Evolutionary conservation across 1,140 invertebrate species (phyloP).

Genomic region (Archivesica marissinica): DNA sequence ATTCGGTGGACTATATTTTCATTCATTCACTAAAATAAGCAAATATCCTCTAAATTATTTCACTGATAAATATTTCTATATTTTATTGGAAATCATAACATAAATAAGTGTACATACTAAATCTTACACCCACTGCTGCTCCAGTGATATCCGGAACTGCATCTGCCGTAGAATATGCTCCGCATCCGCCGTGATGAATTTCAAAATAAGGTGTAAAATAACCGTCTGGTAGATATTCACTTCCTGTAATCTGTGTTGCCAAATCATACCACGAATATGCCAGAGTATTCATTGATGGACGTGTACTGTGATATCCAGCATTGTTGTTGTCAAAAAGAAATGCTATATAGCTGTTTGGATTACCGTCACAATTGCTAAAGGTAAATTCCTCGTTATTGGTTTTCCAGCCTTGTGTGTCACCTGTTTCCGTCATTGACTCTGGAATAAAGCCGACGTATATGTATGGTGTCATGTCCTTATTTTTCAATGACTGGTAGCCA

Average conservation of each 20-base stretch:
- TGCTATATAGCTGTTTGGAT: conserved; percentile 38
- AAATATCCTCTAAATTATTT: too few relatives aligned
- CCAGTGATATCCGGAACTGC: conserved; percentile 1
- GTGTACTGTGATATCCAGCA: neutral
- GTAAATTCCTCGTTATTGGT: conserved; percentile 21
- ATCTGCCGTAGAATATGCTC: conserved; percentile 9
- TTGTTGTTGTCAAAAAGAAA: conserved; percentile 15
- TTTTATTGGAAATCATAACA: too few relatives aligned
- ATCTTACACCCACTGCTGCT: conserved; percentile 31
- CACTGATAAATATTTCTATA: too few relatives aligned
- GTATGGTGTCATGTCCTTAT: conserved; percentile 27
- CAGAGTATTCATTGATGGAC: neutral
- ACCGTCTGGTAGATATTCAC: conserved; percentile 18
- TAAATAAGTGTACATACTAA: too few relatives aligned
- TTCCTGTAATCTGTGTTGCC: neutral
- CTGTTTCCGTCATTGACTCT: neutral
- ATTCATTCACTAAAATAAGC: too few relatives aligned
- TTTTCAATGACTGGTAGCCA: neutral
- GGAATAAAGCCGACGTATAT: conserved; percentile 37
- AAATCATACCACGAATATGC: conserved; percentile 2
- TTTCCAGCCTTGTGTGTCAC: conserved; percentile 9
- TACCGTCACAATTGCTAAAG: conserved; percentile 52
- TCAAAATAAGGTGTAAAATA: conserved; percentile 52
- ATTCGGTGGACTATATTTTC: too few relatives aligned
- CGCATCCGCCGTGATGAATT: conserved; percentile 56